Conservation (phyloP, 2,888 invertebrate species). For the Heteromyza rotundicornis region DNA sequence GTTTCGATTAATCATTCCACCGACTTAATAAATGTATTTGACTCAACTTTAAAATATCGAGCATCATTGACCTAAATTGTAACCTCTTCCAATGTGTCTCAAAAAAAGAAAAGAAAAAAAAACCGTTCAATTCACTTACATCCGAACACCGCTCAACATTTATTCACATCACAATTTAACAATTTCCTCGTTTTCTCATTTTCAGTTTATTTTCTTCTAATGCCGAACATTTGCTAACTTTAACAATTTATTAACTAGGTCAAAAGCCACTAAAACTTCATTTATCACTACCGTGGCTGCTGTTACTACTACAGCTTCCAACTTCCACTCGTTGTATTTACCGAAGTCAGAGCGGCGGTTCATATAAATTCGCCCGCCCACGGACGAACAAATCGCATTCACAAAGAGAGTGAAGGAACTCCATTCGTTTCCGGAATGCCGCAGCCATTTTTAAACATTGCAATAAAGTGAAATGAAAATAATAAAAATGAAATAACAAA, state of each 20-base stretch:
- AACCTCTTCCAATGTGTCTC: too few relatives aligned
- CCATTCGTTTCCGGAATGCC: conserved; percentile 54
- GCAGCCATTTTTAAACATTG: conserved; percentile 42
- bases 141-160: background rate
- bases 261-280: conserved; percentile 61
- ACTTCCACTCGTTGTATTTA: too few relatives aligned
- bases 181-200: background rate
- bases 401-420: conserved; percentile 48
- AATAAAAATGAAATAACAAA: too few relatives aligned
- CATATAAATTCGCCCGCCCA: conserved; percentile 48
- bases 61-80: too few relatives aligned
- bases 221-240: conserved; percentile 46
- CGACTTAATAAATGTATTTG: too few relatives aligned
- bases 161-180: background rate
- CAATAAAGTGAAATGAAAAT: too few relatives aligned
- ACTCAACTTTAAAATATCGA: too few relatives aligned
- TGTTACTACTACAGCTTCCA: too few relatives aligned
- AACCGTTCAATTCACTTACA: too few relatives aligned
- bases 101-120: too few relatives aligned
- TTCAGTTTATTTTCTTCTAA: background rate
- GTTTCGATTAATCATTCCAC: too few relatives aligned
- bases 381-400: conserved; percentile 49
- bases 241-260: conserved; percentile 61
- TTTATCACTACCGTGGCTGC: conserved; percentile 51
- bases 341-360: background rate